These are phyloP conservation scores for Hypolimnas misippus DNA, from an alignment of 2,888 invertebrate species.

Conservation along the genomic window DNA sequence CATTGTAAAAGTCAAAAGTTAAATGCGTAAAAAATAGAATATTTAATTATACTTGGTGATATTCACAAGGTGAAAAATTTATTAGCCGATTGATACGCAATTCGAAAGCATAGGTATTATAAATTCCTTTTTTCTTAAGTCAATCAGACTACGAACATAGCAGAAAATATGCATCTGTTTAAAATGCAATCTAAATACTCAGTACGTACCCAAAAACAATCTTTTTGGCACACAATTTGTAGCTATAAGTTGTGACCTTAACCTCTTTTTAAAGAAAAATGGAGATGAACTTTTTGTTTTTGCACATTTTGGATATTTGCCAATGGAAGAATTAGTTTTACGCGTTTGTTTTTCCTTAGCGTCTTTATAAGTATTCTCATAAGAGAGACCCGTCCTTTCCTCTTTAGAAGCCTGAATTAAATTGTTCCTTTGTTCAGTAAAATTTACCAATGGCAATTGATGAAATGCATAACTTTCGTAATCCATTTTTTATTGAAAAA, in stretches of 20 bases:
- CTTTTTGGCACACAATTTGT: not conserved
- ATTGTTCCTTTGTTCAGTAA: not conserved
- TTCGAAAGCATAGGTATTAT: too few relatives aligned
- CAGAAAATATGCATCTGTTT: too few relatives aligned
- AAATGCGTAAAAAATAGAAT: too few relatives aligned
- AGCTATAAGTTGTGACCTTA: not conserved
- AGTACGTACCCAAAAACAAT: not conserved
- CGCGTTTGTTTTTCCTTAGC: not conserved
- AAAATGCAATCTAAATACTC: too few relatives aligned
- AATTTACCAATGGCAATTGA: constrained; percentile 1
- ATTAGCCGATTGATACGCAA: too few relatives aligned
- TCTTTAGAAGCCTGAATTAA: not conserved
- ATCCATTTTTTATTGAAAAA: not conserved
- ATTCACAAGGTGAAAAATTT: too few relatives aligned
- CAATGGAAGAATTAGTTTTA: not conserved
- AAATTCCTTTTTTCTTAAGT: too few relatives aligned
- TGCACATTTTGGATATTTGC: constrained; percentile 12
- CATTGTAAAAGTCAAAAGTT: too few relatives aligned
- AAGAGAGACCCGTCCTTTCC: not conserved
- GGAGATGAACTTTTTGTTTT: constrained; percentile 12
- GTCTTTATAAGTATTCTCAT: not conserved
- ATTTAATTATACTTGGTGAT: too few relatives aligned
- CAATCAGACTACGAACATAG: too few relatives aligned
- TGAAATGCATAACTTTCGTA: not conserved
- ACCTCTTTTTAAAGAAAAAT: not conserved